Evolutionary conservation across 2,797 vertebrate genomes (phyloP).

Genomic region (Octomys mimax): DNA sequence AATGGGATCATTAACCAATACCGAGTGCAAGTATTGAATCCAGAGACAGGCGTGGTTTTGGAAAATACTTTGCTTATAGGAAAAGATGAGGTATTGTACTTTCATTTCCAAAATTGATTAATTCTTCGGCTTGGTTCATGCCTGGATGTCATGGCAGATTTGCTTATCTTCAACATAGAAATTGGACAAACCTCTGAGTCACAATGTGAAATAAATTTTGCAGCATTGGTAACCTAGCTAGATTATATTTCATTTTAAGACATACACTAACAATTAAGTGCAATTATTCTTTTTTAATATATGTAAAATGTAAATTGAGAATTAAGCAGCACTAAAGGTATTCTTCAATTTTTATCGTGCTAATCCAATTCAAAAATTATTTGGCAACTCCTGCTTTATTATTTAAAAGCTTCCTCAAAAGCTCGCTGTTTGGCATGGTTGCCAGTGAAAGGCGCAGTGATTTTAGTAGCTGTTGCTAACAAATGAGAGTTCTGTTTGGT

Average conservation of each 20-base stretch:
- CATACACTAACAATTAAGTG: conserved; percentile 40
- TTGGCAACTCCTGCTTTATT: conserved; percentile 48
- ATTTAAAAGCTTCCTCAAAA: conserved; percentile 37
- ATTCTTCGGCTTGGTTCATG: conserved; percentile 17
- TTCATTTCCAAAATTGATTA: conserved; percentile 28
- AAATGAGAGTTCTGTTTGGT: background rate
- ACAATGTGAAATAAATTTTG: conserved; percentile 32
- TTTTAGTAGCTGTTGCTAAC: conserved; percentile 5
- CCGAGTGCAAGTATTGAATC: conserved; percentile 91
- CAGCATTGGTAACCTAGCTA: background rate
- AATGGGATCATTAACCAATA: conserved; percentile 97
- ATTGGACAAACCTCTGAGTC: background rate
- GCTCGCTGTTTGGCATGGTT: conserved; percentile 28
- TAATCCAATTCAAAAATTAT: conserved; percentile 63
- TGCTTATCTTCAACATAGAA: background rate
- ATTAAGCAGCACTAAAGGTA: conserved; percentile 34
- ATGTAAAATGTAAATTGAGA: conserved; percentile 64
- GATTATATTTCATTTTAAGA: conserved; percentile 38
- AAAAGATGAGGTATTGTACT: conserved; percentile 88
- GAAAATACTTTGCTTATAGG: conserved; percentile 94
- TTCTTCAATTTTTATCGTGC: conserved; percentile 39
- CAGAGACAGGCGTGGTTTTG: conserved; percentile 87
- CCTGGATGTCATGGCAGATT: background rate
- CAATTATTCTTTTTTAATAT: conserved; percentile 34
- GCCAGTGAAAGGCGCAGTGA: background rate